phyloP scores from a whole-genome alignment of 2,888 invertebrate species.

The Dynastes grantii region DNA sequence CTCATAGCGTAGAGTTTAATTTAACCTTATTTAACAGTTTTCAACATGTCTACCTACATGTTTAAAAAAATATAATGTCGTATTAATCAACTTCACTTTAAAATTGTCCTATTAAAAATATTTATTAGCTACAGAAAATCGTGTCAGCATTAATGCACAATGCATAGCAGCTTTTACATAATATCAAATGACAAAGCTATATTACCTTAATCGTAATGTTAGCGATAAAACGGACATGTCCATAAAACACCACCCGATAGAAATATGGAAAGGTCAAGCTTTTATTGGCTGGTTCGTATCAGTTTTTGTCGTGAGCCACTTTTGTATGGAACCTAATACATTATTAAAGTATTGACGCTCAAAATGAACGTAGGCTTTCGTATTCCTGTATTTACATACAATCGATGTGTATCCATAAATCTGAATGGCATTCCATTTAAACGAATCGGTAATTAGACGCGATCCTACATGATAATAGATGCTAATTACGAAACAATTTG shows the following conservation, averaged over 20 bases:
- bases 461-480: conserved; percentile 21
- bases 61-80: no score
- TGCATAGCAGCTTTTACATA: background rate
- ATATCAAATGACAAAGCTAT: background rate
- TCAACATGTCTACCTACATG: no score
- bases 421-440: conserved; percentile 36
- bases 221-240: background rate
- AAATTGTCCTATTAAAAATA: background rate
- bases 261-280: conserved; percentile 18
- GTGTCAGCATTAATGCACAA: background rate
- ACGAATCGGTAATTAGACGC: conserved; percentile 14
- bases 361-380: conserved; percentile 30
- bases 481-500: conserved; percentile 29
- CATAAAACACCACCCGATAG: conserved; percentile 15
- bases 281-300: conserved; percentile 15
- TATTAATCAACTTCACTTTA: background rate
- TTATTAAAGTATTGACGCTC: conserved; percentile 32
- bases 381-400: conserved; percentile 43
- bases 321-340: conserved; percentile 21
- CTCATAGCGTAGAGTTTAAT: no score
- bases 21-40: no score
- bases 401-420: conserved; percentile 38
- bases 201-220: conserved; percentile 26
- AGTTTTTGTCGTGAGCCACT: conserved; percentile 23
- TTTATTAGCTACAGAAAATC: background rate